A percentile compares a stretch with the other conserved stretches of the same genome.
Conservation (phyloP, 2,888 invertebrate genomes). For the Cephus runcator region DNA sequence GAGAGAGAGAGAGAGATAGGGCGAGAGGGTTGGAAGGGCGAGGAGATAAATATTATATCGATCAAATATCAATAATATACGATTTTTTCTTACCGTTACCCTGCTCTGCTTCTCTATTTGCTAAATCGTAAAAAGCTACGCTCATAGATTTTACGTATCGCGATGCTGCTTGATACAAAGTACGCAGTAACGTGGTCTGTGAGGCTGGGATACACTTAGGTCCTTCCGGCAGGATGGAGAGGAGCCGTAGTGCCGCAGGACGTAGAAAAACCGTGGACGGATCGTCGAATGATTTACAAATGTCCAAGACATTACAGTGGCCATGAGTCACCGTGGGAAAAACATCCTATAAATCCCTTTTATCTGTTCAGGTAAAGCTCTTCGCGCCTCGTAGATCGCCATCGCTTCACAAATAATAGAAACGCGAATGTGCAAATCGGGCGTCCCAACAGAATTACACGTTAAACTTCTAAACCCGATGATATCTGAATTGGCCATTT, state of each 20-base stretch:
- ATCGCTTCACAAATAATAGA: neutral
- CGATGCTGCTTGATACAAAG: neutral
- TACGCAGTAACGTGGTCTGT: neutral
- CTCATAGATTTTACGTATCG: neutral
- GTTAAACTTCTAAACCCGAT: neutral
- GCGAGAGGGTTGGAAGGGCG: neutral
- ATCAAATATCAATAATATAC: neutral
- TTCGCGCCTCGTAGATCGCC: neutral
- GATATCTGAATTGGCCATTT: neutral
- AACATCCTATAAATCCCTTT: neutral
- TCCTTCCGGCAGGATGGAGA: neutral
- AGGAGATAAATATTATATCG: neutral
- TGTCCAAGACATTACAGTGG: neutral
- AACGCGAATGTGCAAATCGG: neutral
- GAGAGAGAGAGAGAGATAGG: neutral
- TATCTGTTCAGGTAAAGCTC: neutral
- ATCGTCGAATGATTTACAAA: neutral
- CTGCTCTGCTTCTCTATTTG: neutral
- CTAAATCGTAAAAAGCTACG: neutral
- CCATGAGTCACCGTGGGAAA: neutral
- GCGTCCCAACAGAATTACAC: neutral
- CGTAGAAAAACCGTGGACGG: neutral
- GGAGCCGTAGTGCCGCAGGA: neutral
- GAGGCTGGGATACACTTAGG: neutral
- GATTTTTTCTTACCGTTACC: neutral